phyloP scores from a whole-genome alignment of 2,888 invertebrate species.

The Fragum sueziense region DNA sequence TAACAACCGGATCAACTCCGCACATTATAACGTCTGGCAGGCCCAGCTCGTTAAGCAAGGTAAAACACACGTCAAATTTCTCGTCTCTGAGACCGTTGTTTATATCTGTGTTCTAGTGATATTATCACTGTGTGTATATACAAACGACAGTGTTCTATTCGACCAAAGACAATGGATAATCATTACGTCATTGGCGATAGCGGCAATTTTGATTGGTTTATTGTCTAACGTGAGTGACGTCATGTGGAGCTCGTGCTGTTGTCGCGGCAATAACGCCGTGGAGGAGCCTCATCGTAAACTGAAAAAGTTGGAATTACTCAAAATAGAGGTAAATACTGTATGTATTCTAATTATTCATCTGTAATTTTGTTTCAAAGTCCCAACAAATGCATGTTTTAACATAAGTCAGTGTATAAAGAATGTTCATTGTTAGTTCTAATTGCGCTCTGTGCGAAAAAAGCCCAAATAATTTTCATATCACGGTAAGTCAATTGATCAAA shows the following conservation, averaged over 20 bases:
- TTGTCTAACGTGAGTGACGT: conserved; percentile 66
- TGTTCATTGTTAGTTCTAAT: no score
- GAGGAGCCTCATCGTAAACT: conserved; percentile 73
- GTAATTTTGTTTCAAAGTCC: no score
- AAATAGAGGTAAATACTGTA: conserved; percentile 68
- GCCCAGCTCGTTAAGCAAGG: conserved; percentile 69
- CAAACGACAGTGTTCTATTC: conserved; percentile 45
- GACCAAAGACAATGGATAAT: conserved; percentile 66
- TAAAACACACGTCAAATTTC: conserved; percentile 63
- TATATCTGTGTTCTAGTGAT: conserved; percentile 57
- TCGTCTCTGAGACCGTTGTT: conserved; percentile 61
- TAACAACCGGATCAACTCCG: conserved; percentile 71
- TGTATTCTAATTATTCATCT: no score
- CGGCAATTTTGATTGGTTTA: conserved; percentile 64
- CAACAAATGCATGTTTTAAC: no score
- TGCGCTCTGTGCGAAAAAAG: no score
- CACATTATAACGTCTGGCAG: conserved; percentile 75
- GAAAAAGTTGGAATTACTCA: conserved; percentile 75
- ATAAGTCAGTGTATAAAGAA: no score
- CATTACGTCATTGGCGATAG: conserved; percentile 58
- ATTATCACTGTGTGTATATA: conserved; percentile 65
- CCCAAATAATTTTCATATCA: no score
- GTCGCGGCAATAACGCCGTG: conserved; percentile 58
- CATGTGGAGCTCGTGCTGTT: conserved; percentile 72
- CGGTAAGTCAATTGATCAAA: no score